Base-by-base conservation (phyloP, 2,888 invertebrate genomes). In the Epistrophe eligans region DNA sequence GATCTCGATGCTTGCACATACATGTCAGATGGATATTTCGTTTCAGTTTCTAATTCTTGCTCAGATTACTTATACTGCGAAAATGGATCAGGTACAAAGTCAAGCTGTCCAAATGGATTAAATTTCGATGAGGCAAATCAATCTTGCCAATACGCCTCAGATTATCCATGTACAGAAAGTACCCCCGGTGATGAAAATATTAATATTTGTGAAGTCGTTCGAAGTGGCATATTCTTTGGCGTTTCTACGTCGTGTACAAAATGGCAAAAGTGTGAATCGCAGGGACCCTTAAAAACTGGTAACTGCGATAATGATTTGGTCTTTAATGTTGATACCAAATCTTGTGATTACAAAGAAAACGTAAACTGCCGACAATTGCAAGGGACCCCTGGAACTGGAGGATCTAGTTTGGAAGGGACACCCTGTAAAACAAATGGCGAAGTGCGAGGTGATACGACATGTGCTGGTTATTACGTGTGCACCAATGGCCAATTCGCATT, bases 381-480 rank as follows among this genome's bases (percentile, higher is more conserved):
- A 11, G 77, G 77, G 6, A 48, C 43, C n/a, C 13, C 77, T 11
- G 55, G 2, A 24, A 70, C 72, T 2, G 82, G 88, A 5, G 89
- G 89, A 70, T 88, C 89, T 0, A 35, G 70, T 15, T 60, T 87
- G 4, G 32, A 50, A 0, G 77, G 81, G 40, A 38, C 17, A 32
- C 10, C 67, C 0, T 90, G 90, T 72, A 13, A 50, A 6, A 8
- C 4, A 5, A 64, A 45, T 3, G 88, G 85, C 8, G 15, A 43
- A 11, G 38, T 24, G 17, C 50, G 52, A 8, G 88, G 72, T 17
- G 88, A 88, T 8, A 80, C 84, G 2, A 85, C 88, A 8, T 91
- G 91, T 40, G 73, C 85, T 19, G 88, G 89, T 45, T 91, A 89
- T 79, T 90, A 89, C 40, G 4, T 50, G 4, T 91, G 91, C 81